Evolutionary conservation across 1,140 invertebrate species (phyloP).

Genomic region (Aphis gossypii): DNA sequence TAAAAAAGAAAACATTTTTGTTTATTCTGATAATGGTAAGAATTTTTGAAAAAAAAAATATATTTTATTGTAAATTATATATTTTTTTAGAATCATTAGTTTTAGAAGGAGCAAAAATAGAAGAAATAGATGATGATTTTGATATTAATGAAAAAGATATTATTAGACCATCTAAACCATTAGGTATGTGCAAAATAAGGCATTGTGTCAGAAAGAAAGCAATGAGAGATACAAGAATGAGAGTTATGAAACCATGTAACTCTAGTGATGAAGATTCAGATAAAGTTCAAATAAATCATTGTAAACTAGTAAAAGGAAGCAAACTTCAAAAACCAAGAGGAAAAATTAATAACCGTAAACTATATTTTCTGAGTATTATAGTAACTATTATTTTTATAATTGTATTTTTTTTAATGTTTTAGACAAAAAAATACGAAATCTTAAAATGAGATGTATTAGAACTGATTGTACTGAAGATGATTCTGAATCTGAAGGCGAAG

Average conservation of each 20-base stretch:
- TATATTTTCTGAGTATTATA: neutral
- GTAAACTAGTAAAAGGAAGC: slow-evolving; percentile 35
- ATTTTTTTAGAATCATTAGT: slow-evolving; percentile 45
- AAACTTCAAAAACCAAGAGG: slow-evolving; percentile 45
- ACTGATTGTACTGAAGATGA: slow-evolving; percentile 55
- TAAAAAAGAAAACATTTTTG: slow-evolving; percentile 60
- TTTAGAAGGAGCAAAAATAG: slow-evolving; percentile 62
- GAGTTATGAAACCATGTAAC: slow-evolving; percentile 50
- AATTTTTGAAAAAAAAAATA: neutral
- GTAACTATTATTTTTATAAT: neutral
- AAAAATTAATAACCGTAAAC: slow-evolving; percentile 52
- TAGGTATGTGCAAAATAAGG: slow-evolving; percentile 49
- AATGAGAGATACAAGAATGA: slow-evolving; percentile 53
- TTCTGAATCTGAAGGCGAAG: slow-evolving; percentile 61
- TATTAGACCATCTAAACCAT: slow-evolving; percentile 37
- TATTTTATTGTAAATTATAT: neutral
- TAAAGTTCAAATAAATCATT: slow-evolving; percentile 49
- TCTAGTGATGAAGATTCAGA: slow-evolving; percentile 55
- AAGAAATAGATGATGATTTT: slow-evolving; percentile 61
- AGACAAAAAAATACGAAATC: slow-evolving; percentile 50
- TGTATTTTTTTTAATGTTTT: neutral
- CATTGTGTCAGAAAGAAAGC: slow-evolving; percentile 53
- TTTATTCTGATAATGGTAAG: slow-evolving; percentile 58
- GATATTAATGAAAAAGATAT: slow-evolving; percentile 57
- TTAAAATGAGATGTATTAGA: slow-evolving; percentile 48